Conservation (phyloP, 2,797 vertebrate species). For the Paedocypris micromegethes region DNA sequence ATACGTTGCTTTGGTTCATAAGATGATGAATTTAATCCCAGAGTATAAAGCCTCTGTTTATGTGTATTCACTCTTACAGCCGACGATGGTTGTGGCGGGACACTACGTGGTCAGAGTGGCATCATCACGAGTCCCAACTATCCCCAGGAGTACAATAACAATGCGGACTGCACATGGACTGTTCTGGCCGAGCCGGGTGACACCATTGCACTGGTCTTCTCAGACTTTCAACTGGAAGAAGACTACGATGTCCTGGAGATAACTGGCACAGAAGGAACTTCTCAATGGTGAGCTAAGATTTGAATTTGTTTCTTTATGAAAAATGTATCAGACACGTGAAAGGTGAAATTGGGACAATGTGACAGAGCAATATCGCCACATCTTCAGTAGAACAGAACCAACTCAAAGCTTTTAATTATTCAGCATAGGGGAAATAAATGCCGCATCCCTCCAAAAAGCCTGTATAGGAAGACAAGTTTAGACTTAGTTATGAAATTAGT, state of each 20-base stretch:
- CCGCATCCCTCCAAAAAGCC: constrained; percentile 30
- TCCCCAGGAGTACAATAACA: constrained; percentile 90
- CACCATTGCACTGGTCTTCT: constrained; percentile 95
- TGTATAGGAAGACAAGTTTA: constrained; percentile 22
- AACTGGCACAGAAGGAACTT: constrained; percentile 91
- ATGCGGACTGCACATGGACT: constrained; percentile 97
- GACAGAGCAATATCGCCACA: constrained; percentile 25
- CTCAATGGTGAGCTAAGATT: constrained; percentile 82
- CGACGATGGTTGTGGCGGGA: constrained; percentile 92
- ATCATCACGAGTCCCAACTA: constrained; percentile 94
- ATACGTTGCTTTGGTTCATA: not conserved
- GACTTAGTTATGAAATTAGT: constrained; percentile 28
- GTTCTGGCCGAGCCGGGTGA: constrained; percentile 94
- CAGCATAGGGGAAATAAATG: constrained; percentile 19
- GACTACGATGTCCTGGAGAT: constrained; percentile 95
- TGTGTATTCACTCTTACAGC: constrained; percentile 62
- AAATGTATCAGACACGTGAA: constrained; percentile 3
- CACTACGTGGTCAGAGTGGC: constrained; percentile 90
- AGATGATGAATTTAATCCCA: not conserved
- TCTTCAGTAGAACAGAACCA: constrained; percentile 26
- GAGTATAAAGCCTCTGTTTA: not conserved
- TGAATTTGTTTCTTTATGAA: constrained; percentile 3
- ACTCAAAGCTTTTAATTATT: constrained; percentile 32
- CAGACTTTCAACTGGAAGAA: constrained; percentile 95
- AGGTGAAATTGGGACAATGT: constrained; percentile 11